phyloP scores from a whole-genome alignment of 2,888 invertebrate genomes.

The Brenthis ino region DNA sequence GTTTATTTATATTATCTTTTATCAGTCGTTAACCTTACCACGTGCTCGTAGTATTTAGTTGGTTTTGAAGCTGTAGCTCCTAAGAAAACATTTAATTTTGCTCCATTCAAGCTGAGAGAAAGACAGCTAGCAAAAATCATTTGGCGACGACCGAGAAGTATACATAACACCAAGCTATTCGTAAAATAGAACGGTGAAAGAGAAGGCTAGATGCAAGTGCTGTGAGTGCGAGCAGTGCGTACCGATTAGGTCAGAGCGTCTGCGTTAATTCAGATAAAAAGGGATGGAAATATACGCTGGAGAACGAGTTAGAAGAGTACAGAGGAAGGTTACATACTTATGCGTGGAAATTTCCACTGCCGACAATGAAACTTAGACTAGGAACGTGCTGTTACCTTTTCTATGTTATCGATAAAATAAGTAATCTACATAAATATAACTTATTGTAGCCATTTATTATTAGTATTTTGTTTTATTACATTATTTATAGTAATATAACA shows the following conservation, averaged over 20 bases:
- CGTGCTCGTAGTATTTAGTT: constrained; percentile 77
- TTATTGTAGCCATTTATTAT: background rate
- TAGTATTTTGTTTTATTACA: no score
- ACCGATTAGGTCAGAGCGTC: constrained; percentile 75
- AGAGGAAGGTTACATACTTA: constrained; percentile 76
- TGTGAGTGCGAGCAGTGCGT: constrained; percentile 58
- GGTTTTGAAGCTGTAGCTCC: constrained; percentile 81
- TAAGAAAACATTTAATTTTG: constrained; percentile 73
- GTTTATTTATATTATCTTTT: constrained; percentile 76
- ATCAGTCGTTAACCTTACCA: constrained; percentile 80
- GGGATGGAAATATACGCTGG: constrained; percentile 57
- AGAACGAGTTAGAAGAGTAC: constrained; percentile 55
- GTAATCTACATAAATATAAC: background rate
- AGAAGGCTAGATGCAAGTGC: constrained; percentile 57
- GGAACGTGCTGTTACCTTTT: constrained; percentile 52
- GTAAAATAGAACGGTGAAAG: constrained; percentile 79
- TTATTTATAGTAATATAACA: no score
- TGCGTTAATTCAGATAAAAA: constrained; percentile 68
- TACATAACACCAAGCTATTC: constrained; percentile 81
- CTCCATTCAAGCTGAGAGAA: constrained; percentile 81
- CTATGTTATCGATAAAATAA: constrained; percentile 42
- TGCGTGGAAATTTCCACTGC: constrained; percentile 81
- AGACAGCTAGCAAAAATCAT: constrained; percentile 80
- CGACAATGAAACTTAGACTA: constrained; percentile 79
- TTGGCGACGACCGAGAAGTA: constrained; percentile 82